These are phyloP conservation scores for Lutjanus erythropterus DNA, from an alignment of 2,113 vertebrate genomes.

Conservation along the genomic window DNA sequence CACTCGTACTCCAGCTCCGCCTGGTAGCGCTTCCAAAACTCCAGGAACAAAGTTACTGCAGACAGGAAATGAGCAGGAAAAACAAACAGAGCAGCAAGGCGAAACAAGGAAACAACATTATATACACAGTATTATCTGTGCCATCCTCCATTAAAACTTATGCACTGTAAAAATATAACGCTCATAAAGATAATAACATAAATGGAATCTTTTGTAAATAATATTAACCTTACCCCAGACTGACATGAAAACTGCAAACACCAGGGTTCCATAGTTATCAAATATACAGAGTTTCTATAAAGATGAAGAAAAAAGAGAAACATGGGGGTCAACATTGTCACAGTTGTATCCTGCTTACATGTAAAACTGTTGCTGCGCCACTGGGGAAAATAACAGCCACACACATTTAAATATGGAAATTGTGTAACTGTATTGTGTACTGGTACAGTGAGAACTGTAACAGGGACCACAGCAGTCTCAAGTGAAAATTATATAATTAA, in stretches of 20 bases:
- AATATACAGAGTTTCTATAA: constrained; percentile 93
- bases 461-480: not conserved
- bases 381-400: not conserved
- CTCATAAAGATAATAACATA: no score
- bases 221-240: constrained; percentile 94
- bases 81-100: not conserved
- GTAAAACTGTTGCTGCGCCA: not conserved
- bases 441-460: not conserved
- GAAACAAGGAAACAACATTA: not conserved
- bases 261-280: constrained; percentile 94
- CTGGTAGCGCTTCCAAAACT: constrained; percentile 96
- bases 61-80: constrained; percentile 20
- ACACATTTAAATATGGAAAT: constrained; percentile 4
- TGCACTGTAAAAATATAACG: no score
- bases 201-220: no score
- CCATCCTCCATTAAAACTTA: not conserved
- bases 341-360: not conserved
- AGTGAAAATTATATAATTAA: not conserved
- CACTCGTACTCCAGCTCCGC: constrained; percentile 93
- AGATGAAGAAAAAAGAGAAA: constrained; percentile 22
- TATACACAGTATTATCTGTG: not conserved
- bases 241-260: constrained; percentile 96
- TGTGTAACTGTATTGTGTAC: not conserved
- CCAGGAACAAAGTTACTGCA: constrained; percentile 93
- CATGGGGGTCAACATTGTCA: not conserved